These are phyloP conservation scores for Sympetrum striolatum DNA, from an alignment of 2,888 invertebrate species.

Conservation along the genomic window DNA sequence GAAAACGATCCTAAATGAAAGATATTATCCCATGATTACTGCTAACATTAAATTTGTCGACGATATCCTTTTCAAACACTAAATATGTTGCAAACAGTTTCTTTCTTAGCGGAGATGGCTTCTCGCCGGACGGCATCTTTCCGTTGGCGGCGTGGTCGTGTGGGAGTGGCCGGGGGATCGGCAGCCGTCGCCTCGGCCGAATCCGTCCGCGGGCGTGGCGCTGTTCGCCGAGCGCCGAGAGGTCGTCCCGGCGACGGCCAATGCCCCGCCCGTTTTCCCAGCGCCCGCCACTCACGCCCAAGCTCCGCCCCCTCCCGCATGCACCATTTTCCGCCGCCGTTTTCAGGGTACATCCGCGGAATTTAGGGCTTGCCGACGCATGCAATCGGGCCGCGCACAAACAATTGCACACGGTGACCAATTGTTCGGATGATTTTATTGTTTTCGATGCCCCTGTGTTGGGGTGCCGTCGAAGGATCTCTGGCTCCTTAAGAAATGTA, in stretches of 20 bases:
- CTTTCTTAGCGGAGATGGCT: no score
- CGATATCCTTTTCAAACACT: no score
- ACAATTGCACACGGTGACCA: neutral
- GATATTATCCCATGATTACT: no score
- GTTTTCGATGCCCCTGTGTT: no score
- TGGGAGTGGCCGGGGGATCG: slow-evolving; percentile 20
- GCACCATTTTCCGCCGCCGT: slow-evolving; percentile 20
- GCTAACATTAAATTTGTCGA: no score
- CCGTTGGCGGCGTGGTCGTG: slow-evolving; percentile 12
- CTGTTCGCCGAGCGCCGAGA: neutral
- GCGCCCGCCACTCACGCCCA: slow-evolving; percentile 21
- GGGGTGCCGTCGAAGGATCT: no score
- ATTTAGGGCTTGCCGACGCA: slow-evolving; percentile 26
- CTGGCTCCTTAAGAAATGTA: neutral
- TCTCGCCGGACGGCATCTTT: neutral
- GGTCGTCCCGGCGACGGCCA: neutral
- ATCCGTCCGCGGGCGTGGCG: neutral
- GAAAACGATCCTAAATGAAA: no score
- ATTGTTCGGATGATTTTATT: neutral
- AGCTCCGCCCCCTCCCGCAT: slow-evolving; percentile 21
- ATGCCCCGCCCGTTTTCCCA: neutral
- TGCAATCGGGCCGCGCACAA: slow-evolving; percentile 9
- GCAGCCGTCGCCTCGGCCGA: neutral
- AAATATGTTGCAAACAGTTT: no score
- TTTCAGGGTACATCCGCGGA: slow-evolving; percentile 3